Evolutionary conservation across 2,888 invertebrate genomes (phyloP), one percentile per base, ranked within the genome.

Genomic region (Oxystoma pomonae): DNA sequence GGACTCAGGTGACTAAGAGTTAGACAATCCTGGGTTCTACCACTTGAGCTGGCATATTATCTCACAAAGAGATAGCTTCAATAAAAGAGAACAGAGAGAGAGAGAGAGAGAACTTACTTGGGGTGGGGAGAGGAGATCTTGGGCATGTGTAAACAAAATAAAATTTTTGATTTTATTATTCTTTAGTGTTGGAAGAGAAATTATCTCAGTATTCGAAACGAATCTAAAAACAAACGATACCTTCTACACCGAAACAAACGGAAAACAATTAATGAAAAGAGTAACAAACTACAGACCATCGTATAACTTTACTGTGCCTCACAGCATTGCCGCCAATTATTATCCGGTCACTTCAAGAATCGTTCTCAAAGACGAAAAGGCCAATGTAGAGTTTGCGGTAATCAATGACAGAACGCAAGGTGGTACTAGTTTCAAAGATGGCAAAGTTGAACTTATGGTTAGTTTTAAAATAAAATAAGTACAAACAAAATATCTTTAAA

Each of bases 161-260:
- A n/a, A n/a, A n/a, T n/a, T n/a, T n/a, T n/a, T n/a, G n/a, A n/a
- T n/a, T n/a, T n/a, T n/a, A n/a, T n/a, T n/a, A n/a, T n/a, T n/a
- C 12, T 35, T 35, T 35, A 35, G 35, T 35, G 21, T 58, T 16
- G 69, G 70, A 9, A 64, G 64, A 55, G 68, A 69, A 65, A 61
- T 70, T 1, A 64, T 70, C 9, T 63, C 65, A 7, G 63, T 63
- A 53, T 66, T 61, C 55, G 58, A 58, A 3, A 64, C 57, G 5
- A 55, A 67, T 17, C 50, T 69, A 9, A 57, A 58, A 9, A 62
- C 53, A n/a, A 57, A 68, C 12, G 60, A 61, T 1, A 62, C 76
- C 0, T 92, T 91, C 78, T 90, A 84, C 78, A 92, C 92, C 0
- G 92, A 93, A 79, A 85, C 91, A n/a, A 93, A 92, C 75, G 90